Percentiles rank a stretch among this genome's conserved stretches.
phyloP scores from a whole-genome alignment of 2,888 invertebrate species.

The Thysanoteuthis rhombus region DNA sequence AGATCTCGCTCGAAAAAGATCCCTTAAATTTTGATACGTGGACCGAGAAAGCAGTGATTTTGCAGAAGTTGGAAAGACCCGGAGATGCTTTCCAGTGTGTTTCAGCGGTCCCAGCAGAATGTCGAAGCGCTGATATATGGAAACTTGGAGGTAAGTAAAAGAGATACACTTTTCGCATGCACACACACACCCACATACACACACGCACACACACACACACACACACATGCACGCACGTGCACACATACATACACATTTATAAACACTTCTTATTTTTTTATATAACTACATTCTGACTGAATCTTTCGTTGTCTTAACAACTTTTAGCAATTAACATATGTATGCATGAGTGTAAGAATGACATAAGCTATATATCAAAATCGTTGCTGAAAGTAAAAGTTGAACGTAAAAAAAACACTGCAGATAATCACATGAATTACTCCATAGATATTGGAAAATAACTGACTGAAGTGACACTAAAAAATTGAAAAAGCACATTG shows the following conservation, averaged over 20 bases:
- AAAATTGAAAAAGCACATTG: no score
- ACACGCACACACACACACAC: slow-evolving; percentile 1
- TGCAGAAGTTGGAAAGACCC: slow-evolving; percentile 40
- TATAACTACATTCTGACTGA: no score
- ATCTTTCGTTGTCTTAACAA: no score
- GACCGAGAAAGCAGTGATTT: slow-evolving; percentile 41
- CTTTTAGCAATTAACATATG: no score
- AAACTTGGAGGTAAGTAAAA: slow-evolving; percentile 44
- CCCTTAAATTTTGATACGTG: slow-evolving; percentile 42
- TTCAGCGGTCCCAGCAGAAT: slow-evolving; percentile 38
- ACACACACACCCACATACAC: background rate
- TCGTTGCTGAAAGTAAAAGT: no score
- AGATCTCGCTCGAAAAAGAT: slow-evolving; percentile 39
- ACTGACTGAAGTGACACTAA: no score
- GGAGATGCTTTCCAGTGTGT: slow-evolving; percentile 45
- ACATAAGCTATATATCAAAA: no score
- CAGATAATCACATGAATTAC: no score
- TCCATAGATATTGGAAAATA: no score
- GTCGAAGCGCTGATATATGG: slow-evolving; percentile 42
- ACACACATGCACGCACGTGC: slow-evolving; percentile 27
- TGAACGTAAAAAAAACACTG: no score
- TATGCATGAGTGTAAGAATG: no score
- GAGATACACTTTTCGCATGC: background rate
- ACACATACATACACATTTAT: slow-evolving; percentile 23
- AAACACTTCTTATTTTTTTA: no score